These are phyloP conservation scores for Dynastes hyllus DNA, from an alignment of 2,888 invertebrate genomes.

Conservation along the genomic window DNA sequence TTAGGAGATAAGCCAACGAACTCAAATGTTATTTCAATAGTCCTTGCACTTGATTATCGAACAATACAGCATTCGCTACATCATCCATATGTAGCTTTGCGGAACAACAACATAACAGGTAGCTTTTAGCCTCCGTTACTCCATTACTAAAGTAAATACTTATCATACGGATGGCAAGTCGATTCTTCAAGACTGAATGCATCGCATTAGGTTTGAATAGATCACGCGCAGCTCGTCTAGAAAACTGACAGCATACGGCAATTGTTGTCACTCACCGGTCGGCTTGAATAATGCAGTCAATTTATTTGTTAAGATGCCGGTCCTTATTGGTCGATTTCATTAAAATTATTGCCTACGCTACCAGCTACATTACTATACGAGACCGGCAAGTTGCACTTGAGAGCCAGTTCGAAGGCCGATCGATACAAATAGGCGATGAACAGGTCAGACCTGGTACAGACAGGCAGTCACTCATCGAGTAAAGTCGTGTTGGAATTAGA, in stretches of 20 bases:
- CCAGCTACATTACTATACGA: not conserved
- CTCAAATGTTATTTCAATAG: not conserved
- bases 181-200: not conserved
- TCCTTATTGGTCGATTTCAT: conserved; percentile 2
- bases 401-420: not conserved
- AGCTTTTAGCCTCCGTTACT: not conserved
- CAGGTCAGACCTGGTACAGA: not conserved
- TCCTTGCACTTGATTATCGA: not conserved
- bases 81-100: not conserved
- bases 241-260: not conserved
- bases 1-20: too few species aligned
- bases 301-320: not conserved
- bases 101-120: not conserved
- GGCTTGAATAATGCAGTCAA: not conserved
- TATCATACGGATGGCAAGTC: not conserved
- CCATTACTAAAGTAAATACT: not conserved
- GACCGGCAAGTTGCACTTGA: not conserved
- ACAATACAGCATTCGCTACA: not conserved
- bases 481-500: too few species aligned
- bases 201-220: not conserved
- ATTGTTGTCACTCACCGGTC: not conserved
- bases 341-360: not conserved
- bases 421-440: conserved; percentile 7
- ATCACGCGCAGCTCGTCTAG: not conserved
- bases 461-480: not conserved